phyloP scores from a whole-genome alignment of 1,140 invertebrate genomes.

The Meloidogyne floridensis region DNA sequence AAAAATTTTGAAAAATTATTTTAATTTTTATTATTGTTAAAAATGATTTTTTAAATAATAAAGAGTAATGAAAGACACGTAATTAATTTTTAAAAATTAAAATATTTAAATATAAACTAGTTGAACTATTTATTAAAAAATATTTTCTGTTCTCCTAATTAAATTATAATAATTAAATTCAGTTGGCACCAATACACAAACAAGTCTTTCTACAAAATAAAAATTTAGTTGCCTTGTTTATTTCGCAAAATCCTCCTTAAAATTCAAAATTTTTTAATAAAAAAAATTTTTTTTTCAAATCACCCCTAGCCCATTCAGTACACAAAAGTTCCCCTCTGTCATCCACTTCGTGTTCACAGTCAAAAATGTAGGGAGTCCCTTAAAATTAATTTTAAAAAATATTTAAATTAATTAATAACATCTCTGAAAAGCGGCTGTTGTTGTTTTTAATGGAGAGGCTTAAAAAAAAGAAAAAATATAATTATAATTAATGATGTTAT shows the following conservation, averaged over 20 bases:
- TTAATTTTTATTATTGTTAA: not conserved
- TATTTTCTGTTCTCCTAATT: constrained; percentile 9
- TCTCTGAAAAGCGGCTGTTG: not conserved
- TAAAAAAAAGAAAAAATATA: not conserved
- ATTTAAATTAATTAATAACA: not conserved
- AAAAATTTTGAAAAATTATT: not conserved
- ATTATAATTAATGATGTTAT: too few species aligned
- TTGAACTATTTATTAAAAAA: not conserved
- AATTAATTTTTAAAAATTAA: not conserved
- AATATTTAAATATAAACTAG: too few species aligned
- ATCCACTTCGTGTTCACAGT: constrained; percentile 22
- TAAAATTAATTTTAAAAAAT: not conserved
- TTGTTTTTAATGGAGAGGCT: not conserved
- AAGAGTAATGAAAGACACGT: constrained; percentile 9
- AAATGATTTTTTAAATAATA: not conserved
- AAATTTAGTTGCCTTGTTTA: not conserved
- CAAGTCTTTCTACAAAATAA: constrained; percentile 29
- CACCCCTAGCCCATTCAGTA: constrained; percentile 22
- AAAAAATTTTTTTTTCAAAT: too few species aligned
- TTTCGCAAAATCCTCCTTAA: too few species aligned
- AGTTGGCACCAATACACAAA: constrained; percentile 19
- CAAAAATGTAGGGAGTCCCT: constrained; percentile 29
- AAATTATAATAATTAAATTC: not conserved
- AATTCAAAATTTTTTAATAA: too few species aligned
- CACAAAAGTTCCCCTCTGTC: constrained; percentile 25